Evolutionary conservation across 2,797 vertebrate species (phyloP), one percentile per base, ranked within the genome.

Genomic region (Lagodon rhomboides): DNA sequence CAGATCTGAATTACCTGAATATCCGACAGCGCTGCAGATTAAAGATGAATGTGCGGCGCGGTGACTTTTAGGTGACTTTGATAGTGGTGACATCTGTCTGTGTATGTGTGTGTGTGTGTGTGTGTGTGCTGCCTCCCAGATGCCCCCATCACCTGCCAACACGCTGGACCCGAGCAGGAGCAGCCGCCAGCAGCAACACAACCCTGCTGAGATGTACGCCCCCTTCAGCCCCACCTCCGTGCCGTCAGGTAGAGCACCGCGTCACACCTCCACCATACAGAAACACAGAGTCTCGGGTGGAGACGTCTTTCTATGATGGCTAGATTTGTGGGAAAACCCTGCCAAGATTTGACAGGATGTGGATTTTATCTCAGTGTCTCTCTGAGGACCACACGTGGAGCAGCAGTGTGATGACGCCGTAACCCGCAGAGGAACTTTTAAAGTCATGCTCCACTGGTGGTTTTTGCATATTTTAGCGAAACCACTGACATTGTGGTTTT

Each of bases 111-210:
- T 71, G 65, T 38, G 38, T 63, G 47, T 49, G 58, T 30, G 6
- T n/a, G 49, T 68, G 64, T 30, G 60, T 30, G 60, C 68, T 59
- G 63, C 60, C 80, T 87, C 62, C 58, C 94, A 99, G 98, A 99
- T 98, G 95, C 98, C 98, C 78, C 98, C 97, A 46, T 99, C 98
- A 90, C 98, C 98, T 93, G 98, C 98, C 96, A 98, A 98, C 96
- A 97, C 97, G 82, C 96, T 99, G 96, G 97, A 98, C 94, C 96
- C 97, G 1, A 96, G 95, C 92, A 95, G 97, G 91, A 97, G 95
- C 91, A 96, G 97, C 84, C 93, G 91, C 66, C 94, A 95, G 87
- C 94, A 93, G 83, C 94, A 93, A 87, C 95, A 96, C 75, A 96
- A 92, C 78, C 95, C 96, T 74, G 94, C 96, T 77, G 98, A 99